Evolutionary conservation across 2,113 vertebrate species (phyloP).

Genomic region (Callorhinus ursinus): DNA sequence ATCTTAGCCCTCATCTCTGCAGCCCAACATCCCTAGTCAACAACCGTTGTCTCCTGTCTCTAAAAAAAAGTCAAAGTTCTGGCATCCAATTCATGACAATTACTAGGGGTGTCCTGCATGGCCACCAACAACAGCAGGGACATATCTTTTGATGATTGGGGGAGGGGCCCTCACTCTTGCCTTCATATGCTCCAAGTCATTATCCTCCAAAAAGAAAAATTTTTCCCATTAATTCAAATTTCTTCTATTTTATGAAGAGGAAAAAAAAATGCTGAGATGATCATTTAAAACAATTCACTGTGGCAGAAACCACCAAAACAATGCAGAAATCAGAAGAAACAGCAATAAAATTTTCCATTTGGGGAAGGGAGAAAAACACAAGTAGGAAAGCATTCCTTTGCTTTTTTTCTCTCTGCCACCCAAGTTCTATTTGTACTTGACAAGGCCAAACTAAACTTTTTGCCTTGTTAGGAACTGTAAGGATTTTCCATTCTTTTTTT

Average conservation of each 20-base stretch:
- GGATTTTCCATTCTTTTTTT: slow-evolving; percentile 50
- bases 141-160: not conserved
- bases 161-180: no score
- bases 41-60: not conserved
- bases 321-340: slow-evolving; percentile 18
- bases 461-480: slow-evolving; percentile 51
- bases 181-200: not conserved
- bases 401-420: slow-evolving; percentile 45
- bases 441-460: slow-evolving; percentile 52
- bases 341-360: not conserved
- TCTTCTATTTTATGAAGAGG: slow-evolving; percentile 14
- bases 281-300: slow-evolving; percentile 14
- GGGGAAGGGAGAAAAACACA: not conserved
- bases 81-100: not conserved
- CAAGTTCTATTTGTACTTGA: slow-evolving; percentile 62
- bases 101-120: not conserved
- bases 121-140: not conserved
- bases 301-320: slow-evolving; percentile 4
- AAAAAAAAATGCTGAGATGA: not conserved
- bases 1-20: not conserved
- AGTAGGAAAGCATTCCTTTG: slow-evolving; percentile 10
- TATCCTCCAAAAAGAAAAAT: not conserved
- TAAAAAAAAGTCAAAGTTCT: not conserved
- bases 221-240: not conserved
- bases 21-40: not conserved